Conservation (phyloP, 2,888 invertebrate genomes). For the Hedychridium roseum region DNA sequence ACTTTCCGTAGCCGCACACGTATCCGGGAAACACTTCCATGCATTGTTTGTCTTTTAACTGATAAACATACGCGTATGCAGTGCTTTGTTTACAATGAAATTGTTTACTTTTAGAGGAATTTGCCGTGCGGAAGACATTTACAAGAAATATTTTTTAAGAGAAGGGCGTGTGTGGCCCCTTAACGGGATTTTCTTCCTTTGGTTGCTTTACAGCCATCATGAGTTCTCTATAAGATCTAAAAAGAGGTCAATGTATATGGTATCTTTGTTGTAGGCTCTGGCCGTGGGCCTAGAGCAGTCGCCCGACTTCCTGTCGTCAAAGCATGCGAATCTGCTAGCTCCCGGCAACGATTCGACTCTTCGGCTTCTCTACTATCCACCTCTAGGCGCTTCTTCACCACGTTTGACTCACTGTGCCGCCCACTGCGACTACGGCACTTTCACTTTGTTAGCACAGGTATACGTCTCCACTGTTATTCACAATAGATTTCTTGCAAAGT, state of each 20-base stretch:
- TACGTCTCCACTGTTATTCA: too few species aligned
- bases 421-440: conserved; percentile 79
- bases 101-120: too few species aligned
- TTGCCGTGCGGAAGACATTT: too few species aligned
- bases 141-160: too few species aligned
- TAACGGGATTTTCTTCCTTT: too few species aligned
- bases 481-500: too few species aligned
- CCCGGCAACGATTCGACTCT: conserved; percentile 73
- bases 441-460: conserved; percentile 73
- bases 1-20: neutral
- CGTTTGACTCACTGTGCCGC: conserved; percentile 74
- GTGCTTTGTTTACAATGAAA: too few species aligned
- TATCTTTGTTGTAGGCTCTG: conserved; percentile 52
- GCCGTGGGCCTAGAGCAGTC: conserved; percentile 68
- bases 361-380: conserved; percentile 78
- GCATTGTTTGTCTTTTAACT: neutral
- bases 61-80: too few species aligned
- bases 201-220: conserved; percentile 28
- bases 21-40: neutral
- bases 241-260: conserved; percentile 8
- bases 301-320: conserved; percentile 70
- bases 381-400: conserved; percentile 60
- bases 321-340: conserved; percentile 74
- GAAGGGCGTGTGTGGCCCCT: too few species aligned
- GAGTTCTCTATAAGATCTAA: conserved; percentile 20